Base-by-base conservation (phyloP, 2,797 vertebrate genomes). In the Borostomias antarcticus region DNA sequence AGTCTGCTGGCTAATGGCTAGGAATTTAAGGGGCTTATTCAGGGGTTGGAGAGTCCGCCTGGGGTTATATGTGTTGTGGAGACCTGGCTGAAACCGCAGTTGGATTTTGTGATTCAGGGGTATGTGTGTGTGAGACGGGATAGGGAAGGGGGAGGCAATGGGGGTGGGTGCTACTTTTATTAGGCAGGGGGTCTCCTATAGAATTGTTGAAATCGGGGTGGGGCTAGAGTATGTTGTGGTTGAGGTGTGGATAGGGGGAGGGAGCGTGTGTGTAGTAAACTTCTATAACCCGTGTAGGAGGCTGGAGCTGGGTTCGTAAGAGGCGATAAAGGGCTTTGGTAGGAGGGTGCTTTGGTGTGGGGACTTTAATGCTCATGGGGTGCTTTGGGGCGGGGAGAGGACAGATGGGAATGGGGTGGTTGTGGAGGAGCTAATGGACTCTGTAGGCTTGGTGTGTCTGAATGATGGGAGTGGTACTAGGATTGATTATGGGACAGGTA, bases 1-100 rank as follows among this genome's bases (percentile, higher is more conserved):
- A 63, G 58, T 9, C 19, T 66, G 43, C 2, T 74, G 45, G 67
- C 57, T 1, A 69, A 62, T 70, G 67, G 72, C 1, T 43, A 66
- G 52, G 68, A 70, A 11, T 66, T 66, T 3, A 66, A 67, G 21
- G 19, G 52, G 21, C 48, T 37, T 3, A 25, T 70, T 19, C n/a
- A 61, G 17, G 59, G 62, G 5, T 28, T 23, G 17, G 2, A 1
- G 5, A 35, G 5, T 35, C 5, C 5, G 33, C 33, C 33, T 35
- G 33, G 10, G 5, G 33, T 35, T 35, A 35, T 35, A 5, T 48
- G 28, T 19, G 3, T 61, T 1, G 45, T 65, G 62, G 62, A 69
- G 59, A 70, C 43, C 1, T 70, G 61, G 25, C 28, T 70, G 13
- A 64, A 40, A n/a, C 48, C n/a, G n/a, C n/a, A n/a, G n/a, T n/a